Evolutionary conservation across 1,140 invertebrate genomes (phyloP).

Genomic region (Aphis gossypii): DNA sequence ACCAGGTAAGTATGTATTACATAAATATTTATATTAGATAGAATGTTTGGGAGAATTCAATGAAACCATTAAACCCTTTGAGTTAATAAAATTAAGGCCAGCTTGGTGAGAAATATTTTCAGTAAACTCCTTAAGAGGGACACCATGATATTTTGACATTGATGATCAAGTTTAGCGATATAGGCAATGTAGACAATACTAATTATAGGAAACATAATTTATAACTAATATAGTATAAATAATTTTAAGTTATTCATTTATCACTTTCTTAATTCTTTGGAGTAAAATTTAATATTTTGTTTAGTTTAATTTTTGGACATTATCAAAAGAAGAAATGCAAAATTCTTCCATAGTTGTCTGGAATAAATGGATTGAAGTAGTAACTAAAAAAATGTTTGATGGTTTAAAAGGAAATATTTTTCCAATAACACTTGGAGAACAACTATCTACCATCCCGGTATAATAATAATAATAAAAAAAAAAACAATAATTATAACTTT

Average conservation of each 20-base stretch:
- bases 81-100: no score
- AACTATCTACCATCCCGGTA: constrained; percentile 48
- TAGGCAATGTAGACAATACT: background rate
- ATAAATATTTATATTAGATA: no score
- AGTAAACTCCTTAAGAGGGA: background rate
- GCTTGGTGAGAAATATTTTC: background rate
- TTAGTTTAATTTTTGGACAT: constrained; percentile 54
- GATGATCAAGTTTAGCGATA: background rate
- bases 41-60: background rate
- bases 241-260: no score
- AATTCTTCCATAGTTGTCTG: constrained; percentile 32
- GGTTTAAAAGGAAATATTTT: constrained; percentile 46
- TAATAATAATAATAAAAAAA: background rate
- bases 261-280: background rate
- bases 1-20: no score
- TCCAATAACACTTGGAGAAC: constrained; percentile 50
- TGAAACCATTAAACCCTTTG: background rate
- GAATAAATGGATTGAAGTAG: constrained; percentile 44
- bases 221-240: no score
- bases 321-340: constrained; percentile 37
- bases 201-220: no score
- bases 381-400: constrained; percentile 24
- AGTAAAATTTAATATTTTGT: background rate
- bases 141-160: no score
- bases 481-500: no score